A percentile compares a stretch with the other conserved stretches of the same genome.
Evolutionary conservation across 2,888 invertebrate species (phyloP).

Genomic region (Drosophila putrida): DNA sequence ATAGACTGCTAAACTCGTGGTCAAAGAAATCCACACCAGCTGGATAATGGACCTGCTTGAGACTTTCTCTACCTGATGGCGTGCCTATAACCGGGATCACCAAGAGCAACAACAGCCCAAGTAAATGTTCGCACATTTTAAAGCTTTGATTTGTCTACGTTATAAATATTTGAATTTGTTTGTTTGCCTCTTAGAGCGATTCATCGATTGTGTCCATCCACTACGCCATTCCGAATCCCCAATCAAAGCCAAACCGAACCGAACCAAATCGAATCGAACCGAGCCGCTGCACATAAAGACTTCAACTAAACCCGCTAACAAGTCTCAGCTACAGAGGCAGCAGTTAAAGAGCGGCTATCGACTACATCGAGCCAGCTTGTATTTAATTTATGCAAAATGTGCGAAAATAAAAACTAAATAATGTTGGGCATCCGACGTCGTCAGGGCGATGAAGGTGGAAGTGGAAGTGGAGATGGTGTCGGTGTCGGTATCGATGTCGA

Average conservation of each 20-base stretch:
- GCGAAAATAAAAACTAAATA: slow-evolving; percentile 77
- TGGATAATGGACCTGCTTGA: slow-evolving; percentile 59
- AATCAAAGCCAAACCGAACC: slow-evolving; percentile 39
- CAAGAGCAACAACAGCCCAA: slow-evolving; percentile 35
- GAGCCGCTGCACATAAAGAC: slow-evolving; percentile 60
- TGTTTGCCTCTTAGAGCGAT: slow-evolving; percentile 28
- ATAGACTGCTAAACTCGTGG: slow-evolving; percentile 74
- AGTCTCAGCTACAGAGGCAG: slow-evolving; percentile 5
- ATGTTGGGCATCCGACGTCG: slow-evolving; percentile 55
- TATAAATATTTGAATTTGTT: slow-evolving; percentile 49
- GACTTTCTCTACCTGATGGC: slow-evolving; percentile 62
- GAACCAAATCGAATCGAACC: slow-evolving; percentile 42
- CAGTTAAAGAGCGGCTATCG: slow-evolving; percentile 27
- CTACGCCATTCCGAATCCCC: slow-evolving; percentile 53
- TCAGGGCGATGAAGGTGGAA: slow-evolving; percentile 17
- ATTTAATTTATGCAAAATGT: slow-evolving; percentile 77
- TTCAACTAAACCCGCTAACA: slow-evolving; percentile 60
- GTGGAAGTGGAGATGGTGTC: slow-evolving; percentile 6
- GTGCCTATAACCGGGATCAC: slow-evolving; percentile 31
- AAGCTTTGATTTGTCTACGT: slow-evolving; percentile 40
- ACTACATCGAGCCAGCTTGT: slow-evolving; percentile 33
- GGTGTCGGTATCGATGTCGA: slow-evolving; percentile 3
- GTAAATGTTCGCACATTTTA: slow-evolving; percentile 56
- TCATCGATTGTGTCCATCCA: slow-evolving; percentile 13
- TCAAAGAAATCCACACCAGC: slow-evolving; percentile 80